Percentiles rank a stretch among this genome's conserved stretches.
phyloP scores from a whole-genome alignment of 37 sponge, comb jelly and placozoan genomes.

The Spongia lamella region DNA sequence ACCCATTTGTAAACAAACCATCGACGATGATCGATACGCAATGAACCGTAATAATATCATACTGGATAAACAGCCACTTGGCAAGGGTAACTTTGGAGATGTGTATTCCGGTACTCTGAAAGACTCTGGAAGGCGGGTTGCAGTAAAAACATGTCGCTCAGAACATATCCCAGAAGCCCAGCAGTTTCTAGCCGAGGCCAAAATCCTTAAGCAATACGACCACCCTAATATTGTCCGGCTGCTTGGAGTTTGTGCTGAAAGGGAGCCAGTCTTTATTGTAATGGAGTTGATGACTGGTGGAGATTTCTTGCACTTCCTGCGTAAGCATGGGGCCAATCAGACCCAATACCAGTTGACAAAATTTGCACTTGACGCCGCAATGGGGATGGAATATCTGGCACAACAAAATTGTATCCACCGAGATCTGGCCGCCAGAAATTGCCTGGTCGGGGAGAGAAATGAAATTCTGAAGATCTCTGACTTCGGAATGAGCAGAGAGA shows the following conservation, averaged over 20 bases:
- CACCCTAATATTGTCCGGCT: slow-evolving; percentile 89
- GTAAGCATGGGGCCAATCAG: slow-evolving; percentile 66
- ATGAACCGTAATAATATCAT: no score
- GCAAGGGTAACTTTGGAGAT: slow-evolving; percentile 89
- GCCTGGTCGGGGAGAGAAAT: slow-evolving; percentile 62
- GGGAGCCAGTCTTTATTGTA: slow-evolving; percentile 85
- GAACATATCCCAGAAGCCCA: slow-evolving; percentile 60
- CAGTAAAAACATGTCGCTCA: slow-evolving; percentile 87
- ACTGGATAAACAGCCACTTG: slow-evolving; percentile 12
- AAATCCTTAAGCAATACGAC: slow-evolving; percentile 88
- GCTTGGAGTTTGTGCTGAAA: slow-evolving; percentile 84
- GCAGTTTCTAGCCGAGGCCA: slow-evolving; percentile 88
- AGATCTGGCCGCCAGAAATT: slow-evolving; percentile 82
- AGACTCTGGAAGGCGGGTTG: slow-evolving; percentile 43
- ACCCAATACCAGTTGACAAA: slow-evolving; percentile 50
- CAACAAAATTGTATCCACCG: slow-evolving; percentile 76
- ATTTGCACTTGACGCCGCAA: slow-evolving; percentile 46
- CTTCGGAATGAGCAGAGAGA: slow-evolving; percentile 80
- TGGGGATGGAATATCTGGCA: slow-evolving; percentile 80
- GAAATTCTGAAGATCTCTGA: slow-evolving; percentile 71
- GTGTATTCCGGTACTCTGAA: slow-evolving; percentile 65
- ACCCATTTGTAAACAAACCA: no score
- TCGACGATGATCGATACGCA: no score
- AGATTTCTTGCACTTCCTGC: slow-evolving; percentile 78
- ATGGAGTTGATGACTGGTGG: slow-evolving; percentile 97